Conservation (phyloP, 2,888 invertebrate genomes). For the Apoda limacodes region DNA sequence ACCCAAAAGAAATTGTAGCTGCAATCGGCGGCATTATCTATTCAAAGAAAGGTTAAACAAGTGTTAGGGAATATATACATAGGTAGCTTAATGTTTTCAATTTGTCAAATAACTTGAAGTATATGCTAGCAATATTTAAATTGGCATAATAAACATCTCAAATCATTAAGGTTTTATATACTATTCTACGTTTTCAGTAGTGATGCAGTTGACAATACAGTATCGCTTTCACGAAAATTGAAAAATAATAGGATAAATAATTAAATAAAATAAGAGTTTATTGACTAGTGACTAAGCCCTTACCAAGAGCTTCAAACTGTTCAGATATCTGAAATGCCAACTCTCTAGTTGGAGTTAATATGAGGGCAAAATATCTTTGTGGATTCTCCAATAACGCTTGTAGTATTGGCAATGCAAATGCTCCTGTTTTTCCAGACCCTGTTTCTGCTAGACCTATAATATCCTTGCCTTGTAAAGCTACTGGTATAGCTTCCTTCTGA, state of each 20-base stretch:
- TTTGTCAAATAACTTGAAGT: no score
- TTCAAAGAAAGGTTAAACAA: no score
- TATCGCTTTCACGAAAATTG: neutral
- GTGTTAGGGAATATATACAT: no score
- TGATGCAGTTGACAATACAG: no score
- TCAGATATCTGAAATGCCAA: conserved; percentile 98
- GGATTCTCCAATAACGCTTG: conserved; percentile 92
- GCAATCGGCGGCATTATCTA: no score
- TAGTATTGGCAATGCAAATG: conserved; percentile 96
- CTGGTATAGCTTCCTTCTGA: conserved; percentile 93
- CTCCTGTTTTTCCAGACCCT: conserved; percentile 97
- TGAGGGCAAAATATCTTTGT: conserved; percentile 92
- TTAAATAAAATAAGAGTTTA: no score
- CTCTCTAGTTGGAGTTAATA: conserved; percentile 97
- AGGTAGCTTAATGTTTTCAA: no score
- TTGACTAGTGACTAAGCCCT: conserved; percentile 26
- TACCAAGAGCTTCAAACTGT: conserved; percentile 97
- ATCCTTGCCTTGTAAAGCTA: conserved; percentile 87
- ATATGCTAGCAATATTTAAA: conserved; percentile 1
- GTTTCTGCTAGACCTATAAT: conserved; percentile 77
- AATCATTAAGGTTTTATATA: no score
- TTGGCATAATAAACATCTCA: no score
- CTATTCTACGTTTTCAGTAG: no score
- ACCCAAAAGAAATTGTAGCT: no score
- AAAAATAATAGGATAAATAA: conserved; percentile 6